Evolutionary conservation across 2,888 invertebrate genomes (phyloP).

Genomic region (Hyalella azteca): DNA sequence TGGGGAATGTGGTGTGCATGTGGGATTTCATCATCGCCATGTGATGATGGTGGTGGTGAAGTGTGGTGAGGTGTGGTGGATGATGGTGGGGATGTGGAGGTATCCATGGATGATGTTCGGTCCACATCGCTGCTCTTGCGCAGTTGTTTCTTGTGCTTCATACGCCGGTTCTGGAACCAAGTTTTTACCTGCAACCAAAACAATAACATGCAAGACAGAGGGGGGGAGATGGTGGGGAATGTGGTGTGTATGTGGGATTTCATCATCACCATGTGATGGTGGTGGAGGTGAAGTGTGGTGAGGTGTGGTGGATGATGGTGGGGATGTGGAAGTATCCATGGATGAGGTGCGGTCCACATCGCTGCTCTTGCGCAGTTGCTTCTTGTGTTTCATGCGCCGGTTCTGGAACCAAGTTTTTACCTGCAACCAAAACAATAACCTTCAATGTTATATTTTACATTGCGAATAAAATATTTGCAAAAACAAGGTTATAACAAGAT

Average conservation of each 20-base stretch:
- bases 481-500: too few relatives aligned
- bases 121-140: conserved; percentile 48
- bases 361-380: conserved; percentile 52
- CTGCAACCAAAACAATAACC: conserved; percentile 23
- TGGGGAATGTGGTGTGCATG: not conserved
- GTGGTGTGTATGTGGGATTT: too few relatives aligned
- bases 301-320: not conserved
- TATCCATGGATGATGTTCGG: not conserved
- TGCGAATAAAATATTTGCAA: too few relatives aligned
- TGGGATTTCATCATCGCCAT: not conserved
- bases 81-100: not conserved
- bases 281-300: not conserved
- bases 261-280: not conserved
- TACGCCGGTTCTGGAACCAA: conserved; percentile 57
- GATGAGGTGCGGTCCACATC: conserved; percentile 26
- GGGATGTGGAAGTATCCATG: not conserved
- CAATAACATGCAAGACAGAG: too few relatives aligned
- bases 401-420: conserved; percentile 58
- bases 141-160: conserved; percentile 57
- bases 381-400: conserved; percentile 57
- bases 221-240: too few relatives aligned
- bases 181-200: conserved; percentile 49
- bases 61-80: not conserved
- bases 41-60: not conserved
- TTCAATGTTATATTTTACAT: too few relatives aligned